phyloP scores from a whole-genome alignment of 2,797 vertebrate genomes.

The Prionace glauca region DNA sequence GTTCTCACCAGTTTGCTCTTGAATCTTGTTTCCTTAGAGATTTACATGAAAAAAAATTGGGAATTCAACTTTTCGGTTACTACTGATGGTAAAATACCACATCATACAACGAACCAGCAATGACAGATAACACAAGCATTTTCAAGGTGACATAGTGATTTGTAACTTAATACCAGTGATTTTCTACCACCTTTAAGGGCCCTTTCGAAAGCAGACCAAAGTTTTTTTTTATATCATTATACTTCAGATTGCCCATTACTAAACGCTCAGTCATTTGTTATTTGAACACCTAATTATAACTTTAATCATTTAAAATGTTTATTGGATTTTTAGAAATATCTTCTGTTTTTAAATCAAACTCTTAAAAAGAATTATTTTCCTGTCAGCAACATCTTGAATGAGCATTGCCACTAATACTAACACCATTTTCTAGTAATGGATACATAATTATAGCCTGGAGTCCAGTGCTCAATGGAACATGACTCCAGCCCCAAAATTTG shows the following conservation, averaged over 20 bases:
- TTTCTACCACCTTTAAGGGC: background rate
- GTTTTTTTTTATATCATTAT: background rate
- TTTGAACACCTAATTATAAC: background rate
- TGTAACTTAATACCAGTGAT: background rate
- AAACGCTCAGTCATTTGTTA: background rate
- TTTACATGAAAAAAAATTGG: background rate
- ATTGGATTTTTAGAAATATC: background rate
- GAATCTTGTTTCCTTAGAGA: background rate
- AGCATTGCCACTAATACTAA: background rate
- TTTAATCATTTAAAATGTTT: background rate
- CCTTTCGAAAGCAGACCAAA: background rate
- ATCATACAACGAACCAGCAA: background rate
- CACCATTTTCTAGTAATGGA: background rate
- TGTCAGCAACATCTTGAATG: background rate
- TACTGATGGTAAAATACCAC: background rate
- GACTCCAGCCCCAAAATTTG: background rate
- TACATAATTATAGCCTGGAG: slow-evolving; percentile 18
- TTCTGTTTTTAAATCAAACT: background rate
- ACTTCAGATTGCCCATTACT: background rate
- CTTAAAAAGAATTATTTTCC: background rate
- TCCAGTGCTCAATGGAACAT: background rate
- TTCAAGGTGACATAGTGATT: no score
- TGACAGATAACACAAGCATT: no score
- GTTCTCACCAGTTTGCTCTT: background rate
- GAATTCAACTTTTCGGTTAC: background rate